A percentile compares a stretch with the other conserved stretches of the same genome.
Evolutionary conservation across 2,888 invertebrate genomes (phyloP).

Genomic region (Quadriops clusia): DNA sequence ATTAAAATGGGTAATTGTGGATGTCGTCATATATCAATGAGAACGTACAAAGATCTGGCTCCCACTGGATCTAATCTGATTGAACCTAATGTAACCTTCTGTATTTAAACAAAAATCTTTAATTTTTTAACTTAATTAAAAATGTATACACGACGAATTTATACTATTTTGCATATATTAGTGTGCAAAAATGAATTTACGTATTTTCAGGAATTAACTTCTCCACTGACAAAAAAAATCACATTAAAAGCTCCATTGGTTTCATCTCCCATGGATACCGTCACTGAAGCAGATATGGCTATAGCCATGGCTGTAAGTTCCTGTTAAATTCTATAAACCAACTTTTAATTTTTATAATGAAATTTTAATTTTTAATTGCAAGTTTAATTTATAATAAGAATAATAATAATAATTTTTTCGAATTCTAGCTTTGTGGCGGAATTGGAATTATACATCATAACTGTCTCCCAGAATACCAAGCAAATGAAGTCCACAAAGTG

Average conservation of each 20-base stretch:
- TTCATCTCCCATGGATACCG: constrained; percentile 99
- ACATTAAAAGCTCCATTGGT: constrained; percentile 84
- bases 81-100: too few relatives aligned
- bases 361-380: background rate
- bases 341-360: background rate
- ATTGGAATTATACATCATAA: constrained; percentile 97
- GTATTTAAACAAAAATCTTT: too few relatives aligned
- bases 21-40: too few relatives aligned
- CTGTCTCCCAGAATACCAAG: constrained; percentile 87
- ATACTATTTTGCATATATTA: too few relatives aligned
- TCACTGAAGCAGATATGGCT: constrained; percentile 98
- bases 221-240: constrained; percentile 81
- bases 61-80: too few relatives aligned
- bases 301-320: constrained; percentile 87
- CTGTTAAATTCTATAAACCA: constrained; percentile 4
- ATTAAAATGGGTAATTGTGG: too few relatives aligned
- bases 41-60: too few relatives aligned
- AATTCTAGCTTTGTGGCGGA: constrained; percentile 72
- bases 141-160: too few relatives aligned
- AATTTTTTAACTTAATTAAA: too few relatives aligned
- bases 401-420: constrained; percentile 9
- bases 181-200: too few relatives aligned
- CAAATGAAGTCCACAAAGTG: constrained; percentile 90
- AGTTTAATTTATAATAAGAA: background rate
- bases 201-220: constrained; percentile 57